Conservation (phyloP, 2,113 vertebrate genomes). For the Melanostigma gelatinosum region DNA sequence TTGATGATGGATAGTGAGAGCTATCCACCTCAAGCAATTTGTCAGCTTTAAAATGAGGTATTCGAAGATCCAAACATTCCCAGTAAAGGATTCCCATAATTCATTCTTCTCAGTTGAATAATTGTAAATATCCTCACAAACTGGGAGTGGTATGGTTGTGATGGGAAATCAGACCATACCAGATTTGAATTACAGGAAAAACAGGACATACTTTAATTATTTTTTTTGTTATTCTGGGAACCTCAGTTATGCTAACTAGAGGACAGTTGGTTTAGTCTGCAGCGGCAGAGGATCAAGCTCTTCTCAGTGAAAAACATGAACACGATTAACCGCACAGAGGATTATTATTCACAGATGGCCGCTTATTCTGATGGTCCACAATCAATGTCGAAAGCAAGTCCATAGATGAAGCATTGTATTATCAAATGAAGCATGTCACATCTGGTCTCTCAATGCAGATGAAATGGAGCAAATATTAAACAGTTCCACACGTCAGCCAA, state of each 20-base stretch:
- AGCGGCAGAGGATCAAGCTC: conserved; percentile 17
- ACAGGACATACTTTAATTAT: conserved; percentile 37
- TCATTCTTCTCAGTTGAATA: conserved; percentile 55
- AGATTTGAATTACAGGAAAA: conserved; percentile 64
- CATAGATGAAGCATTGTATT: conserved; percentile 16
- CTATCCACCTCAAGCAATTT: conserved; percentile 71
- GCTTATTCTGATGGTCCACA: conserved; percentile 1
- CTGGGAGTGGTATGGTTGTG: conserved; percentile 47
- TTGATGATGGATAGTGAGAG: conserved; percentile 75
- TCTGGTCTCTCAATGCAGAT: conserved; percentile 14
- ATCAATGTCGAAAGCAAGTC: conserved; percentile 18
- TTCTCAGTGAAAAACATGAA: conserved; percentile 24
- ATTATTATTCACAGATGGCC: conserved; percentile 51
- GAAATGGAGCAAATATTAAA: conserved; percentile 22
- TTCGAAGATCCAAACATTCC: conserved; percentile 64
- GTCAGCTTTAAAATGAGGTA: conserved; percentile 66
- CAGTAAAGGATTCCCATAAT: conserved; percentile 62
- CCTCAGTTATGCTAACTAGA: conserved; percentile 55
- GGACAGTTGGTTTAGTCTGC: conserved; percentile 46
- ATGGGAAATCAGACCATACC: conserved; percentile 31
- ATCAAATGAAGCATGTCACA: not conserved
- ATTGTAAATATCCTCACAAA: conserved; percentile 67
- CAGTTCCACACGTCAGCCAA: conserved; percentile 5
- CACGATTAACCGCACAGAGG: conserved; percentile 34
- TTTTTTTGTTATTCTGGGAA: conserved; percentile 54